Conservation (phyloP, 2,113 vertebrate species). For the Callipepla californica region DNA sequence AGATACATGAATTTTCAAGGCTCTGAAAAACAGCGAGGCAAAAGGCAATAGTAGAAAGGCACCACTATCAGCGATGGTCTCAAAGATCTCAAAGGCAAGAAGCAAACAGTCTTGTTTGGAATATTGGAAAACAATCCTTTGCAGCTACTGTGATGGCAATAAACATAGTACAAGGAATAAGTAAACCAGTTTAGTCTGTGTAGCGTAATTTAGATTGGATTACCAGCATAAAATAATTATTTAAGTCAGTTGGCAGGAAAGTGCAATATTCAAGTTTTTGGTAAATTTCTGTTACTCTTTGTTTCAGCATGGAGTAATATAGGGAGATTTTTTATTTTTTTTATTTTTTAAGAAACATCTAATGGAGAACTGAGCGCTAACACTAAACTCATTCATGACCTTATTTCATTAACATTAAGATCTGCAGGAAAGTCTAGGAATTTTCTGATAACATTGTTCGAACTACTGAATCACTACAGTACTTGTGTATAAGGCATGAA, state of each 20-base stretch:
- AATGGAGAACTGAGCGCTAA: neutral
- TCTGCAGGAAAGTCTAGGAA: neutral
- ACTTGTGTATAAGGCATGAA: neutral
- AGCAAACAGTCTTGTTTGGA: neutral
- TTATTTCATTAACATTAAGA: neutral
- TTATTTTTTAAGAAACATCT: neutral
- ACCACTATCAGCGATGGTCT: neutral
- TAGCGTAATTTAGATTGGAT: neutral
- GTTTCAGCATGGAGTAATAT: neutral
- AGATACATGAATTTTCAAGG: neutral
- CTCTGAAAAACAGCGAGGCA: neutral
- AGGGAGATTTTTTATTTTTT: neutral
- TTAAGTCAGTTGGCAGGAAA: neutral
- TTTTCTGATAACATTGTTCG: neutral
- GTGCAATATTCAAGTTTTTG: neutral
- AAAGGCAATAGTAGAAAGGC: neutral
- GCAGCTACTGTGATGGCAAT: rapidly evolving
- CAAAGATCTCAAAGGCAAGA: neutral
- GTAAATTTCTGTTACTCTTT: neutral
- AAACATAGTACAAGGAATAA: neutral
- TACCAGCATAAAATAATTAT: neutral
- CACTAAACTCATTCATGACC: neutral
- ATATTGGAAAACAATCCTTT: neutral
- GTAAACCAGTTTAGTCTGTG: neutral
- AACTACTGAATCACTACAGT: neutral